These are phyloP conservation scores for Cosmorhoe ocellata DNA, from an alignment of 2,888 invertebrate genomes.

Conservation along the genomic window DNA sequence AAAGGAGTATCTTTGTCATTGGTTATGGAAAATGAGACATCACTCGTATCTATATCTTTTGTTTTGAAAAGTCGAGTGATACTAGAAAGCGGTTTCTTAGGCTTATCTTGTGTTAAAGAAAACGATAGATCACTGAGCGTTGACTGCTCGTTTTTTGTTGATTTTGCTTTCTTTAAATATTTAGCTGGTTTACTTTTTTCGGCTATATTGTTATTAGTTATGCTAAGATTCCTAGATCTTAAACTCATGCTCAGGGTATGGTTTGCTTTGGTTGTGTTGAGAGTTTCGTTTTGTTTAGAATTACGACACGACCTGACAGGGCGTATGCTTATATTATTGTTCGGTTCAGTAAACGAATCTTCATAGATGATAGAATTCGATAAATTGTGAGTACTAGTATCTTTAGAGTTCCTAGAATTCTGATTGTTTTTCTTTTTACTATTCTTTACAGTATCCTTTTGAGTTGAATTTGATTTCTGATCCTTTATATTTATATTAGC, in stretches of 20 bases:
- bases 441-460: neutral
- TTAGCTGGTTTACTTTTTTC: neutral
- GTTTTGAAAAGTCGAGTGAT: neutral
- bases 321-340: conserved; percentile 32
- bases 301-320: conserved; percentile 38
- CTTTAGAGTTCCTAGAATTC: conserved; percentile 6
- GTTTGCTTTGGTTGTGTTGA: conserved; percentile 23
- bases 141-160: conserved; percentile 1
- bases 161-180: neutral
- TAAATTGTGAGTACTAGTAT: conserved; percentile 1
- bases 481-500: neutral
- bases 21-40: conserved; percentile 37
- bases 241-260: conserved; percentile 12
- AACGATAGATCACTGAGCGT: conserved; percentile 19
- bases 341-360: conserved; percentile 16
- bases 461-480: neutral
- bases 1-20: conserved; percentile 22
- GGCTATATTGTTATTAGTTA: neutral
- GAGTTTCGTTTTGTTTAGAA: conserved; percentile 21
- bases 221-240: conserved; percentile 16
- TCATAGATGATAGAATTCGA: conserved; percentile 15
- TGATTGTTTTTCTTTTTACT: conserved; percentile 8
- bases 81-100: conserved; percentile 4
- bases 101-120: conserved; percentile 6
- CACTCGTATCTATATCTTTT: conserved; percentile 28